These are phyloP conservation scores for Anthophora plumipes DNA, from an alignment of 2,888 invertebrate species.

Conservation along the genomic window DNA sequence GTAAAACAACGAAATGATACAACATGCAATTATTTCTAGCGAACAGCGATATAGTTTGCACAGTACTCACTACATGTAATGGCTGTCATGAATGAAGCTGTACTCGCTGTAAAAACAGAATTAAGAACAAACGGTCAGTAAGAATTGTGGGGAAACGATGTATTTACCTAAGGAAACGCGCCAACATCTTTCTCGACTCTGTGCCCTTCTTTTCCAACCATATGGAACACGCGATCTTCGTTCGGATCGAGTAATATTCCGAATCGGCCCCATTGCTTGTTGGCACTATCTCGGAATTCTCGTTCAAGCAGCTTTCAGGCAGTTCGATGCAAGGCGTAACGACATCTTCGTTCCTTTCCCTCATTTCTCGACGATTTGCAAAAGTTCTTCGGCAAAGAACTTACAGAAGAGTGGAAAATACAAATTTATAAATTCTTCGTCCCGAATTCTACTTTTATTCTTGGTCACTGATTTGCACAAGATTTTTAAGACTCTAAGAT, in stretches of 20 bases:
- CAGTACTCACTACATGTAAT: conserved; percentile 84
- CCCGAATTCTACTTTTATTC: no score
- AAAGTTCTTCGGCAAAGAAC: no score
- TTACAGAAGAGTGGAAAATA: no score
- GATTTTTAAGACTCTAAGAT: no score
- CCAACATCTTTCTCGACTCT: conserved; percentile 59
- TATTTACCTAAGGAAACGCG: conserved; percentile 73
- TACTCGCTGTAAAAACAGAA: conserved; percentile 81
- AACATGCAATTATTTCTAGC: conserved; percentile 44
- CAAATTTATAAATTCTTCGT: no score
- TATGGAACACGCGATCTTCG: conserved; percentile 66
- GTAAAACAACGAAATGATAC: not conserved
- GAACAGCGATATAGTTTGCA: conserved; percentile 50
- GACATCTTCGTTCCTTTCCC: not conserved
- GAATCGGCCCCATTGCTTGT: not conserved
- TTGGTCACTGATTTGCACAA: no score
- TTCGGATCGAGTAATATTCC: conserved; percentile 64
- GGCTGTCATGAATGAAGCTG: conserved; percentile 85
- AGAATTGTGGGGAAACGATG: not conserved
- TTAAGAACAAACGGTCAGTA: conserved; percentile 1
- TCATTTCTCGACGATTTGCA: conserved; percentile 12
- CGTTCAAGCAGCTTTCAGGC: not conserved
- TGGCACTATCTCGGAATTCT: conserved; percentile 24
- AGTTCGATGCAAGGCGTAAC: conserved; percentile 53
- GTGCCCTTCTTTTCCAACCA: conserved; percentile 66